Conservation (phyloP, 92 coral and sea anemone species). For the Desmophyllum pertusum region DNA sequence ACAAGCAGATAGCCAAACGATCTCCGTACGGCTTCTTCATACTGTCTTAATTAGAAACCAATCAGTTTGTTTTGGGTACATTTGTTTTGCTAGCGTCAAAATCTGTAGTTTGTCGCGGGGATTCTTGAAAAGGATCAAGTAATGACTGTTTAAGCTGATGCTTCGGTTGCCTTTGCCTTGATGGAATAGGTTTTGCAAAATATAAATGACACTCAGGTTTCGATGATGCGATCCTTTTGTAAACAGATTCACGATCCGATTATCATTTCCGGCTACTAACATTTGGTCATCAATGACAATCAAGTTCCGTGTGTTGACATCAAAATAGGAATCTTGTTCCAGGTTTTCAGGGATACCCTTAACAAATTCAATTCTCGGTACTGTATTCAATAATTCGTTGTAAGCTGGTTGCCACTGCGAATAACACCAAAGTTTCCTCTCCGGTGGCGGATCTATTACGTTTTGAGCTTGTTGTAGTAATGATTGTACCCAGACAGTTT, state of each 20-base stretch:
- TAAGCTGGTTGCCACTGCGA: not conserved
- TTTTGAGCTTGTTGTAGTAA: not conserved
- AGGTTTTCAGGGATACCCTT: not conserved
- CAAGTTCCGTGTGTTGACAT: not conserved
- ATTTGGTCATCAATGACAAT: slow-evolving; percentile 6
- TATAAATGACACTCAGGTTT: not conserved
- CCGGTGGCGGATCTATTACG: not conserved
- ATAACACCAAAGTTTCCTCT: slow-evolving; percentile 1
- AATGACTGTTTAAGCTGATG: too few species aligned
- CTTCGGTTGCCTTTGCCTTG: too few species aligned
- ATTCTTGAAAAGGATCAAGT: too few species aligned
- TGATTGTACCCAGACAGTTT: not conserved
- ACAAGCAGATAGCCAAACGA: too few species aligned
- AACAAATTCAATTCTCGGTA: not conserved
- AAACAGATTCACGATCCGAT: not conserved
- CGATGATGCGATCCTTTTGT: not conserved
- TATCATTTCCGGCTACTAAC: not conserved
- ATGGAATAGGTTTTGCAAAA: too few species aligned
- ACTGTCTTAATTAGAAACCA: too few species aligned
- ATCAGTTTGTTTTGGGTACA: too few species aligned
- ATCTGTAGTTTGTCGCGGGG: too few species aligned
- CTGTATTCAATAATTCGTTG: not conserved
- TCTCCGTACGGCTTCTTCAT: too few species aligned
- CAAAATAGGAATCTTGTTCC: not conserved
- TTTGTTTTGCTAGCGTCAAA: too few species aligned